phyloP scores from a whole-genome alignment of 2,888 invertebrate species.

The Aphodius sticticus region DNA sequence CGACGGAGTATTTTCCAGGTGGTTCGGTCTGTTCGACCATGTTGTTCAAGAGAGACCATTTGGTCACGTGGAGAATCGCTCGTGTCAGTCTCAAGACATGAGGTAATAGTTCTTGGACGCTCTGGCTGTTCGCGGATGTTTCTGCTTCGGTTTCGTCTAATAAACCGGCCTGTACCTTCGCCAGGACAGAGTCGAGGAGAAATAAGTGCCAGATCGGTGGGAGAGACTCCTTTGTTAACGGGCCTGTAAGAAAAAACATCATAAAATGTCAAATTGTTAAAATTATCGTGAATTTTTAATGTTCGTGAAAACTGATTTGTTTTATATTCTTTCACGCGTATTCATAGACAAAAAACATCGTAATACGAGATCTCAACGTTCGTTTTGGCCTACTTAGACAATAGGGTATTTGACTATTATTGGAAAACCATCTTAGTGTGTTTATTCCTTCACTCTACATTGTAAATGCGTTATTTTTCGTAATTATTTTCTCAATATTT shows the following conservation, averaged over 20 bases:
- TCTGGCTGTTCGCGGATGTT: slow-evolving; percentile 55
- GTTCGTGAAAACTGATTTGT: too few species aligned
- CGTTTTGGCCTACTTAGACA: too few species aligned
- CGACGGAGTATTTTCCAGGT: slow-evolving; percentile 59
- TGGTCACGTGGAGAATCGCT: slow-evolving; percentile 68
- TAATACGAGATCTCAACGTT: too few species aligned
- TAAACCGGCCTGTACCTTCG: slow-evolving; percentile 74
- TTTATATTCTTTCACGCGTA: neutral
- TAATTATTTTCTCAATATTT: too few species aligned
- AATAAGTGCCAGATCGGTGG: slow-evolving; percentile 79
- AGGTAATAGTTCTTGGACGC: slow-evolving; percentile 70
- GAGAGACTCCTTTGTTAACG: slow-evolving; percentile 60
- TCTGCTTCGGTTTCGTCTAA: slow-evolving; percentile 61
- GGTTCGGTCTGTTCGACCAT: slow-evolving; percentile 56
- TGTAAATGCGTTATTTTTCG: too few species aligned
- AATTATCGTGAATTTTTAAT: neutral
- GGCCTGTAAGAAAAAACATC: slow-evolving; percentile 41
- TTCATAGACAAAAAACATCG: neutral
- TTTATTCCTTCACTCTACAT: too few species aligned
- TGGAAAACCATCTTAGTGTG: too few species aligned
- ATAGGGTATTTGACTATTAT: too few species aligned
- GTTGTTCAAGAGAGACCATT: slow-evolving; percentile 56
- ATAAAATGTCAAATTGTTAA: neutral
- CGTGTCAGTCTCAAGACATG: slow-evolving; percentile 72
- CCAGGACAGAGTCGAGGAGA: slow-evolving; percentile 78